Base-by-base conservation (phyloP, 2,113 vertebrate species). In the Nothobranchius kuhntae region DNA sequence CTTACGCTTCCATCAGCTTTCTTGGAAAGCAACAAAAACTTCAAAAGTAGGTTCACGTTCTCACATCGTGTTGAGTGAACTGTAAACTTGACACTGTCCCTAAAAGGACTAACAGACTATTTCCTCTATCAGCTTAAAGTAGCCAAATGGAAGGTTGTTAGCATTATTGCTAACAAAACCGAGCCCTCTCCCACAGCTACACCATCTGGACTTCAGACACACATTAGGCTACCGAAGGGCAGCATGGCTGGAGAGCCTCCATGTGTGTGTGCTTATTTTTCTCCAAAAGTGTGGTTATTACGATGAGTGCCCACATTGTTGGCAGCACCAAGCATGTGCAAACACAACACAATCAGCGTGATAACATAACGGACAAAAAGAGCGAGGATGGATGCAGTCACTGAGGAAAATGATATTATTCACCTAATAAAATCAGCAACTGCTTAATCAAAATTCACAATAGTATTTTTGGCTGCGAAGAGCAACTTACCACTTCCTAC, bases 151-250 rank as follows among this genome's bases (percentile, higher is more conserved):
- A 36, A 62, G 57, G 75, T 76, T 70, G 76, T 75, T 78, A 83
- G 75, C 85, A 79, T 74, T 66, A 70, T 50, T 71, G 74, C 74
- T 76, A 81, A 62, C 61, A 63, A 62, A 45, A 44, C 68, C 74
- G 83, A 84, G 80, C 84, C 89, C 85, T 87, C 85, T 85, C 92
- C 92, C 75, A 83, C 88, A 14, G 90, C 68, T 82, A 68, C 17
- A 52, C 92, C 91, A 92, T 94, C 93, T 93, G 93, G 86, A 84
- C 85, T 64, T 67, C 87, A 91, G 86, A 89, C 87, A 89, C 89
- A 85, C 77, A 83, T 87, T 85, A 84, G 77, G 74, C 75, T 65
- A 85, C 68, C 75, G 77, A 84, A 73, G 83, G 82, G 78, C 60
- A 77, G 73, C 73, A 1, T 50, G 77, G 78, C 82, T 75, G 70